Conservation (phyloP, 2,797 vertebrate species). For the Pseudomugil gertrudae region DNA sequence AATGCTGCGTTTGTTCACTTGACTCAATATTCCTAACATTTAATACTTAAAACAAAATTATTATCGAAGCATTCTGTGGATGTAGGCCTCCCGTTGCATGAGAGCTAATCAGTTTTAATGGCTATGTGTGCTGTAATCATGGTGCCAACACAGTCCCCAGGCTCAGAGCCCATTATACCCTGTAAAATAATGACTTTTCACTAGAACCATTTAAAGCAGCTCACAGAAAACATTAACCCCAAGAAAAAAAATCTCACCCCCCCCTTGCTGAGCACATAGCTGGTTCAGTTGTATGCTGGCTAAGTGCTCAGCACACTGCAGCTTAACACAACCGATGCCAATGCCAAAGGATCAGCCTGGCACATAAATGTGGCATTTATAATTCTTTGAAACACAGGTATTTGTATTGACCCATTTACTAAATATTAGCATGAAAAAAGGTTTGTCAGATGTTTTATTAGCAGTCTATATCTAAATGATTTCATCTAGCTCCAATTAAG, state of each 20-base stretch:
- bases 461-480: no score
- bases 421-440: no score
- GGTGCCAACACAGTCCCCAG: slow-evolving; percentile 82
- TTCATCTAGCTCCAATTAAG: no score
- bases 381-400: no score
- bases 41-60: slow-evolving; percentile 75
- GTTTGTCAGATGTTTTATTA: no score
- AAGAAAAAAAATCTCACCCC: slow-evolving; percentile 14
- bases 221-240: slow-evolving; percentile 76
- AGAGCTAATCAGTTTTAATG: slow-evolving; percentile 92
- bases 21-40: slow-evolving; percentile 60
- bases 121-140: slow-evolving; percentile 89
- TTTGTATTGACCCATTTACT: no score
- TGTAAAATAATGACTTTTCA: slow-evolving; percentile 91
- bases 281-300: slow-evolving; percentile 10
- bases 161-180: slow-evolving; percentile 89
- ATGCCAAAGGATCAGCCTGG: background rate
- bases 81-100: slow-evolving; percentile 77
- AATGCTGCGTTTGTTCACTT: slow-evolving; percentile 52
- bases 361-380: no score
- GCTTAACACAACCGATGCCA: background rate
- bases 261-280: slow-evolving; percentile 15
- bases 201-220: slow-evolving; percentile 84
- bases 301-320: background rate
- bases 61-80: slow-evolving; percentile 77